Conservation (phyloP, 30 jellyfish, hydroid and myxozoan genomes). For the Chironex yamaguchii region DNA sequence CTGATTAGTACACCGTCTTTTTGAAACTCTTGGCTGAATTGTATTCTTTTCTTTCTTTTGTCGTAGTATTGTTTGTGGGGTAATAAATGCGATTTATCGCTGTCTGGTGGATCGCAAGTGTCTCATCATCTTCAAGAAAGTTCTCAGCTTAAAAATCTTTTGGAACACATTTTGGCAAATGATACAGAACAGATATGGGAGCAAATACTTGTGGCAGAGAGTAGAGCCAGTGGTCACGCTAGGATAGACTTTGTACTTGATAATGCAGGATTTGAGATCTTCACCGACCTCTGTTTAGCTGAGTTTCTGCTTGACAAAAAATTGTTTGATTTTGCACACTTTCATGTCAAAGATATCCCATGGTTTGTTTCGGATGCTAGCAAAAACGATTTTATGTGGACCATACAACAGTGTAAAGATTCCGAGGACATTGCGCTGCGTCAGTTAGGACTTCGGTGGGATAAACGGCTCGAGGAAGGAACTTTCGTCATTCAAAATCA, state of each 20-base stretch:
- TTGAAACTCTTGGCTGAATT: too few species aligned
- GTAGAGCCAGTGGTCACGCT: constrained; percentile 76
- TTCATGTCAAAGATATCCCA: constrained; percentile 95
- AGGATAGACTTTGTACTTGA: constrained; percentile 85
- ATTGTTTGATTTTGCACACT: constrained; percentile 73
- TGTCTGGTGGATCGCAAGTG: constrained; percentile 90
- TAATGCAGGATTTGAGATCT: constrained; percentile 95
- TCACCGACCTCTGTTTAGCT: constrained; percentile 93
- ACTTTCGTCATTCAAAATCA: constrained; percentile 74
- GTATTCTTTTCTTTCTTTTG: background rate
- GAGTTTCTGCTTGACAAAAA: constrained; percentile 81
- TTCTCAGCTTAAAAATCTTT: constrained; percentile 77
- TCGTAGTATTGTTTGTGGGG: constrained; percentile 96
- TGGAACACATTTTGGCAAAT: constrained; percentile 82
- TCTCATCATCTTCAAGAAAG: constrained; percentile 82
- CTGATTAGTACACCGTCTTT: too few species aligned
- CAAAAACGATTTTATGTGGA: constrained; percentile 82
- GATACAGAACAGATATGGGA: constrained; percentile 89
- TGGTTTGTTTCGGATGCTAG: constrained; percentile 98
- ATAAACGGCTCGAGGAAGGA: constrained; percentile 72
- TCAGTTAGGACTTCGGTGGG: constrained; percentile 85
- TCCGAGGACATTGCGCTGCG: constrained; percentile 67
- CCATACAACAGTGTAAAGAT: constrained; percentile 79
- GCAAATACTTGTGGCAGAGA: constrained; percentile 56
- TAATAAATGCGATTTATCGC: constrained; percentile 94